Evolutionary conservation across 2,888 invertebrate species (phyloP).

Genomic region (Agrotis puta): DNA sequence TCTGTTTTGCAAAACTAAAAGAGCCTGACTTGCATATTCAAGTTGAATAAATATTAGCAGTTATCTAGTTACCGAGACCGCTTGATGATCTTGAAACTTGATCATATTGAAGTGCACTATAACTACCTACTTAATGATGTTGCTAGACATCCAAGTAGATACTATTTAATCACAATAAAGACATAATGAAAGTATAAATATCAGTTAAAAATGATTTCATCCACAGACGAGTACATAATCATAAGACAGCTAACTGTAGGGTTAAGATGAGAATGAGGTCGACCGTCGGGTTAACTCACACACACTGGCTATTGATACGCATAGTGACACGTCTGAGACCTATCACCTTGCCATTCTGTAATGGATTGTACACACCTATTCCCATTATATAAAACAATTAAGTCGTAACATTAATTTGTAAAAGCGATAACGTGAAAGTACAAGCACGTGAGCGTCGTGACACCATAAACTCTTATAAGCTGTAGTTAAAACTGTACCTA

Average conservation of each 20-base stretch:
- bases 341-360: slow-evolving; percentile 25
- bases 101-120: slow-evolving; percentile 46
- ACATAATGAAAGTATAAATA: slow-evolving; percentile 1
- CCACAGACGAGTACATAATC: slow-evolving; percentile 38
- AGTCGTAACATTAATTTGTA: slow-evolving; percentile 40
- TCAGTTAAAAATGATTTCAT: not conserved
- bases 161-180: slow-evolving; percentile 2
- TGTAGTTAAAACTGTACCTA: not conserved
- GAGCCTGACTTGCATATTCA: slow-evolving; percentile 2
- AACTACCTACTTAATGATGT: slow-evolving; percentile 25
- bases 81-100: slow-evolving; percentile 63
- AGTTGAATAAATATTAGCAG: slow-evolving; percentile 5
- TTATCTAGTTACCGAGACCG: slow-evolving; percentile 43
- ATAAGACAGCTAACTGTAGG: slow-evolving; percentile 54
- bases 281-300: slow-evolving; percentile 46
- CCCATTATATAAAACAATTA: slow-evolving; percentile 41
- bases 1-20: slow-evolving; percentile 20
- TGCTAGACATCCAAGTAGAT: not conserved
- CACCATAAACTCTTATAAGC: slow-evolving; percentile 31
- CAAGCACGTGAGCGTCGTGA: slow-evolving; percentile 44
- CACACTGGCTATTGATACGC: slow-evolving; percentile 49
- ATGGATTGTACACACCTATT: slow-evolving; percentile 39
- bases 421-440: slow-evolving; percentile 23
- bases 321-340: slow-evolving; percentile 34
- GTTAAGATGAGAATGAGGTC: slow-evolving; percentile 55